Evolutionary conservation across 2,113 vertebrate genomes (phyloP), one percentile per base, ranked within the genome.

Genomic region (Serinus canaria): DNA sequence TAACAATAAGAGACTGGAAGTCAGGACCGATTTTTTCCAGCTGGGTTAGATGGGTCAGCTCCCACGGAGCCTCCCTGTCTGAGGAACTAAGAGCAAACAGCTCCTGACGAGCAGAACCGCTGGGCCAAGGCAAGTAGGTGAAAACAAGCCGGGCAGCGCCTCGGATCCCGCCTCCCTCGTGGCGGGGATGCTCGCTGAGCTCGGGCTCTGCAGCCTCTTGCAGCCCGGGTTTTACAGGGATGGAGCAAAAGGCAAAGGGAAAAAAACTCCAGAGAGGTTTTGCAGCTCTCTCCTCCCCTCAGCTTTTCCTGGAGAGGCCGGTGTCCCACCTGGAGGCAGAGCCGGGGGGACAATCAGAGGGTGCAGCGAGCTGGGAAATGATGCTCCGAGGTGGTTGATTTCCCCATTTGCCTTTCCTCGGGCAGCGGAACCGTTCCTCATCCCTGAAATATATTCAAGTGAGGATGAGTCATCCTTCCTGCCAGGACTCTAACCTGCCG

Each of bases 1-100:
- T 96, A 95, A 96, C 92, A 64, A 60, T 14, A 90, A 93, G 93
- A 88, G 96, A 95, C 96, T 96, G 43, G 76, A 83, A 97, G 93
- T 96, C 96, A 96, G 94, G 95, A 96, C 85, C 33, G 9, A 91
- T 96, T 96, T 95, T 94, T 96, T 96, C 92, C 93, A 28, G 92
- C 93, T 93, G 93, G 94, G 9, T 96, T 95, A 68, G 92, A 95
- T n/a, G 90, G 90, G 90, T 95, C 94, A 96, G 88, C 79, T 70
- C 64, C 76, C 60, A 47, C 1, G 79, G 43, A 81, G 90, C 92
- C 55, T 96, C 63, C 76, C 60, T 90, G 90, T 60, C 94, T 83
- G 82, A 59, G 68, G 76, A 50, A 13, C 10, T 13, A 14, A 55
- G 83, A 74, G 87, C 25, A 93, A 90, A 74, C 76, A 59, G 60